Conservation (phyloP, 2,797 vertebrate genomes). For the Triplophysa bombifrons region DNA sequence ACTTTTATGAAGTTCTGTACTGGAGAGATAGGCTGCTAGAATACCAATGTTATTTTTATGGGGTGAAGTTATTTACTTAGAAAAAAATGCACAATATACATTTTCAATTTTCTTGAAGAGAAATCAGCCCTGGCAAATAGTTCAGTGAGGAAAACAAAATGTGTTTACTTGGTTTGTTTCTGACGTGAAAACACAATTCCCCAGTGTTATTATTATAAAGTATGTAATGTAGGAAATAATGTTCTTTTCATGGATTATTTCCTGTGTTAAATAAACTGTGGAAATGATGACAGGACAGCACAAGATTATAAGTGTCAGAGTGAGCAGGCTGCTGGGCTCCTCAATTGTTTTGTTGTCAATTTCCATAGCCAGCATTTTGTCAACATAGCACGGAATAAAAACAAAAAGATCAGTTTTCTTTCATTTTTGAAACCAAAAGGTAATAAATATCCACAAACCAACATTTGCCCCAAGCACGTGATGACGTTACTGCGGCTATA, state of each 20-base stretch:
- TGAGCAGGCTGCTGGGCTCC: neutral
- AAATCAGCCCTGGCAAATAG: neutral
- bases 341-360: neutral
- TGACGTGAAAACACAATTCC: neutral
- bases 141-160: neutral
- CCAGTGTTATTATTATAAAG: constrained; percentile 10
- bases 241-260: constrained; percentile 14
- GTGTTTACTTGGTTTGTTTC: neutral
- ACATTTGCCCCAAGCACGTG: neutral
- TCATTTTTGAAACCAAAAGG: neutral
- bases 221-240: neutral
- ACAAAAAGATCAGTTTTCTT: neutral
- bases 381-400: neutral
- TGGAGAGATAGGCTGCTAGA: constrained; percentile 11
- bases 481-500: no score
- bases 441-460: neutral
- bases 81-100: constrained; percentile 6
- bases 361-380: neutral
- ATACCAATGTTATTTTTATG: constrained; percentile 1
- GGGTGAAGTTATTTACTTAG: constrained; percentile 1
- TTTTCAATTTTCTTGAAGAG: constrained; percentile 5
- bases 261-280: neutral
- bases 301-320: neutral
- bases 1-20: constrained; percentile 7
- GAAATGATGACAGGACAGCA: neutral